These are phyloP conservation scores for Zootoca vivipara DNA, from an alignment of 2,113 vertebrate species.

Conservation along the genomic window DNA sequence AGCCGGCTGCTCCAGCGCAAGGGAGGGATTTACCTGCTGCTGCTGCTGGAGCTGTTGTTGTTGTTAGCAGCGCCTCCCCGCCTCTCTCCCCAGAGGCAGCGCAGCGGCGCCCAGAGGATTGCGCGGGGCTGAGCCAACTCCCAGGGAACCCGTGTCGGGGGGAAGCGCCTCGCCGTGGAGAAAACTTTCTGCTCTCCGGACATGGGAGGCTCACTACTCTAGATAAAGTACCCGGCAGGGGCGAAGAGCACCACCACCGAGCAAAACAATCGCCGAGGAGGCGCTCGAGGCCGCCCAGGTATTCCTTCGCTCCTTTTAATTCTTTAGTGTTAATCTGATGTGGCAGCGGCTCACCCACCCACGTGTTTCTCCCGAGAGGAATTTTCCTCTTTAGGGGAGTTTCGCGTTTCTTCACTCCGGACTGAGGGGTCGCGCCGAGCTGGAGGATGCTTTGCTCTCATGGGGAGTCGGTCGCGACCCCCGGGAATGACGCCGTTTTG, in stretches of 20 bases:
- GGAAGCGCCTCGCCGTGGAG: background rate
- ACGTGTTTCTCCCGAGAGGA: accelerated
- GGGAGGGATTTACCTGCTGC: slow-evolving; percentile 36
- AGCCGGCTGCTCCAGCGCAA: background rate
- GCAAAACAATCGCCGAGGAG: background rate
- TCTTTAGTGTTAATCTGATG: no score
- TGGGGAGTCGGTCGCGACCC: background rate
- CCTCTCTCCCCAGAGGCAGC: background rate
- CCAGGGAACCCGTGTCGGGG: background rate
- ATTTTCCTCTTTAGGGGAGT: background rate
- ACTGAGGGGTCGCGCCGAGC: background rate
- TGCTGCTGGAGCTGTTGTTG: background rate
- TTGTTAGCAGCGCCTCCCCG: background rate
- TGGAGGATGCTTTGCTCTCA: background rate
- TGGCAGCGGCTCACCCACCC: background rate
- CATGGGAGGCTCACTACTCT: background rate
- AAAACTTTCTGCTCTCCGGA: background rate
- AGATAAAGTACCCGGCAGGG: background rate
- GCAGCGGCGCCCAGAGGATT: background rate
- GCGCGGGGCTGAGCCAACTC: background rate
- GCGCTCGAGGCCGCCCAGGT: background rate
- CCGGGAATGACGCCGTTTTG: background rate
- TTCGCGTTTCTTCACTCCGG: background rate
- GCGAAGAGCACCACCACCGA: background rate
- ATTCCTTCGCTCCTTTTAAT: background rate